Conservation (phyloP, 1,140 invertebrate species). For the Drosophila pseudoobscura region DNA sequence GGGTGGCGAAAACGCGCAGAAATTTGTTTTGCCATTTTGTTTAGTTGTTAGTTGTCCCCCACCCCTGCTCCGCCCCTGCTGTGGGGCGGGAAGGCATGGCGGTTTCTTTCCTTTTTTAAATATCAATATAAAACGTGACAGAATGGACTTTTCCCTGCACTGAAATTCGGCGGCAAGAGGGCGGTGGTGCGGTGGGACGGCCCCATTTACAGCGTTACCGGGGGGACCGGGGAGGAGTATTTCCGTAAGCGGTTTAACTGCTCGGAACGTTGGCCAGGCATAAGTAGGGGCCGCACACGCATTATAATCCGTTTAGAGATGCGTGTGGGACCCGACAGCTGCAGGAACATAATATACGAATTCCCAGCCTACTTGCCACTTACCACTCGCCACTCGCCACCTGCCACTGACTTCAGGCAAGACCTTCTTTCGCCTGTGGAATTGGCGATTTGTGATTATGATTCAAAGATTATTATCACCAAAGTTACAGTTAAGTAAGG, state of each 20-base stretch:
- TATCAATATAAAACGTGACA: slow-evolving; percentile 82
- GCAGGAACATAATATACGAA: no score
- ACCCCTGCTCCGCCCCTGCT: not conserved
- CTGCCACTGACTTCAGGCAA: no score
- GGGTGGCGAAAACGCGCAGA: slow-evolving; percentile 61
- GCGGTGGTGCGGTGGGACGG: not conserved
- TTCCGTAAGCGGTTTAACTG: slow-evolving; percentile 58
- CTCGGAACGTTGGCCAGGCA: slow-evolving; percentile 30
- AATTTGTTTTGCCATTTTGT: slow-evolving; percentile 78
- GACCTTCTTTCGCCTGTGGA: not conserved
- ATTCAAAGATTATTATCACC: no score
- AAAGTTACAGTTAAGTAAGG: no score
- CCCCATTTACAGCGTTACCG: slow-evolving; percentile 11
- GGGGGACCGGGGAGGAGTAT: not conserved
- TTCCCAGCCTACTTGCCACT: no score
- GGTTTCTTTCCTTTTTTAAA: slow-evolving; percentile 62
- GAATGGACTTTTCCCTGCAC: slow-evolving; percentile 47
- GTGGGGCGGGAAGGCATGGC: slow-evolving; percentile 15
- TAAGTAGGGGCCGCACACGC: slow-evolving; percentile 40
- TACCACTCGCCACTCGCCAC: no score
- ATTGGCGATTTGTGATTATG: no score
- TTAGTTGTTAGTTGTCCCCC: slow-evolving; percentile 51
- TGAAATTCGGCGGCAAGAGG: slow-evolving; percentile 25
- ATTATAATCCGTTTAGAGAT: slow-evolving; percentile 43
- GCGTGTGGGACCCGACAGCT: not conserved